Percentiles rank a stretch among this genome's conserved stretches.
Conservation (phyloP, 2,797 vertebrate species). For the Acrossocheilus wenchowensis region DNA sequence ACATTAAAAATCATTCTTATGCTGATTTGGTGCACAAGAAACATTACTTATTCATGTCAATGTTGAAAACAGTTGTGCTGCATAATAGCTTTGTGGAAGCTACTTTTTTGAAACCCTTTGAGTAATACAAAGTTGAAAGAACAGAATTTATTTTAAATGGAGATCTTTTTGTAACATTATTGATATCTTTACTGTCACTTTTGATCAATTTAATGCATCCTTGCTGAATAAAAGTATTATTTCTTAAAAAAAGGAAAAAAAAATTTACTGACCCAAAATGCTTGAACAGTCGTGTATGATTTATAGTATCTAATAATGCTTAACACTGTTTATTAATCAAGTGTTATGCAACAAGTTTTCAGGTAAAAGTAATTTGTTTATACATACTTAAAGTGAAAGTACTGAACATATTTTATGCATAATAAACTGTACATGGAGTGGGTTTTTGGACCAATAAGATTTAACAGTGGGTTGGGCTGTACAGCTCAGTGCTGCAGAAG, state of each 20-base stretch:
- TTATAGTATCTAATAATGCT: background rate
- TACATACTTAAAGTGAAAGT: background rate
- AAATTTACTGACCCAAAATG: background rate
- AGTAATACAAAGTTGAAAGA: background rate
- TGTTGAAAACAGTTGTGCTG: background rate
- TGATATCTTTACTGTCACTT: background rate
- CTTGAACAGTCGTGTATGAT: background rate
- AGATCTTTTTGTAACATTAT: background rate
- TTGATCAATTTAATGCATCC: slow-evolving; percentile 2
- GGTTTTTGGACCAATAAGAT: background rate
- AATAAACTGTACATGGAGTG: background rate
- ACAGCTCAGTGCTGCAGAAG: background rate
- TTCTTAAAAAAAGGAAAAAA: background rate
- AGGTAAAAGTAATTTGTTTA: background rate
- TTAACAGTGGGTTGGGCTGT: background rate
- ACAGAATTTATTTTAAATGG: background rate
- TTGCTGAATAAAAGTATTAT: background rate
- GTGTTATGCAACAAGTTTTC: background rate
- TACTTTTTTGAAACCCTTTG: background rate
- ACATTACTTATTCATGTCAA: background rate
- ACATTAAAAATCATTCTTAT: background rate
- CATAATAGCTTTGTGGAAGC: background rate
- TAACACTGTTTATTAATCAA: background rate
- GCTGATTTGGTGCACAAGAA: background rate
- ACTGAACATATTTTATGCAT: background rate